Evolutionary conservation across 2,113 vertebrate species (phyloP).

Genomic region (Oreochromis spilurus): DNA sequence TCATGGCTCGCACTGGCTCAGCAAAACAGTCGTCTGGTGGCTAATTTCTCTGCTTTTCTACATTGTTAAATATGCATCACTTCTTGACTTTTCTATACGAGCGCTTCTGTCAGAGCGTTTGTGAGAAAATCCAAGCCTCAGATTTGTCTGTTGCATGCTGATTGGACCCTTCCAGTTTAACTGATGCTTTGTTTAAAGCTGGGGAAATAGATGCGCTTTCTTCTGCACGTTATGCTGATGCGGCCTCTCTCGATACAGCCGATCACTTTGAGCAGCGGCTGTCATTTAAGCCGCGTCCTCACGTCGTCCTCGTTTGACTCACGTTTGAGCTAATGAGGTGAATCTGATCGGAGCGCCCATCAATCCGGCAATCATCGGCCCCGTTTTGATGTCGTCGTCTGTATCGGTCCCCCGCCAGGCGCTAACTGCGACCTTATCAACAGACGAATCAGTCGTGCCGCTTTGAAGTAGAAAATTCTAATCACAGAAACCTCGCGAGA

Average conservation of each 20-base stretch:
- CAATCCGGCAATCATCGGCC: constrained; percentile 6
- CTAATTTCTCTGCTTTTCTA: constrained; percentile 65
- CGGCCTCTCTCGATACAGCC: not conserved
- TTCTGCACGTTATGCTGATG: not conserved
- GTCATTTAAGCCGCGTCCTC: not conserved
- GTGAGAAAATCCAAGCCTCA: constrained; percentile 8
- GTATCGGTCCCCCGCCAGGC: not conserved
- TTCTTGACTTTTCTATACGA: constrained; percentile 48
- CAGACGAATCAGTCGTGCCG: constrained; percentile 11
- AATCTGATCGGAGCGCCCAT: constrained; percentile 13
- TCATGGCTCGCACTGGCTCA: constrained; percentile 52
- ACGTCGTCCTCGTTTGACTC: not conserved
- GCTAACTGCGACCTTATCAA: not conserved
- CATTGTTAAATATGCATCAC: constrained; percentile 66
- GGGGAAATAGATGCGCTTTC: not conserved
- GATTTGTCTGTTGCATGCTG: constrained; percentile 13
- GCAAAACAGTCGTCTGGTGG: constrained; percentile 42
- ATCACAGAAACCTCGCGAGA: not conserved
- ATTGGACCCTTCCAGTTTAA: constrained; percentile 3
- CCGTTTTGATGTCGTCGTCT: not conserved
- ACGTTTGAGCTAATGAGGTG: not conserved
- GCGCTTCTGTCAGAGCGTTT: constrained; percentile 22
- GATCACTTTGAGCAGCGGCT: not conserved
- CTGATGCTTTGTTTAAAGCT: constrained; percentile 7
- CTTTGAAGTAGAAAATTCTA: constrained; percentile 11